phyloP scores from a whole-genome alignment of 2,113 vertebrate genomes.

The Asarcornis scutulata region DNA sequence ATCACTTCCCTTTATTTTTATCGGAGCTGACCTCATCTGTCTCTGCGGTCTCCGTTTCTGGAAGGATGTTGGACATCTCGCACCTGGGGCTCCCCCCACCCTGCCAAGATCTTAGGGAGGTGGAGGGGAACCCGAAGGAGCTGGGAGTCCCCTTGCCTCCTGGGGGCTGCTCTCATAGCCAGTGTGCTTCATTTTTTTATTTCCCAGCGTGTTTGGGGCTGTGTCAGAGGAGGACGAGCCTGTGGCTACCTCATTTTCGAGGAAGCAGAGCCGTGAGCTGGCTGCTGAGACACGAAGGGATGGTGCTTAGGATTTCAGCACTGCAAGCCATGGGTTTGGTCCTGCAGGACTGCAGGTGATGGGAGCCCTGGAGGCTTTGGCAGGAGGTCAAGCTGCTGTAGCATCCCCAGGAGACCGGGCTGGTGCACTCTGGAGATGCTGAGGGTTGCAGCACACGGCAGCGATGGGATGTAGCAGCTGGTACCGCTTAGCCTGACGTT shows the following conservation, averaged over 20 bases:
- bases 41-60: neutral
- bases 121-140: neutral
- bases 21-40: neutral
- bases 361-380: neutral
- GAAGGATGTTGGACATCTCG: neutral
- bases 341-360: neutral
- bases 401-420: neutral
- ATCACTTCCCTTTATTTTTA: accelerated
- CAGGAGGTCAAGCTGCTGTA: neutral
- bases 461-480: neutral
- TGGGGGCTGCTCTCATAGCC: accelerated
- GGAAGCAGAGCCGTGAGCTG: neutral
- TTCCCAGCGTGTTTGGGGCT: neutral
- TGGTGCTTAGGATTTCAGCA: neutral
- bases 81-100: neutral
- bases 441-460: neutral
- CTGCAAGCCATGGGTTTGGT: neutral
- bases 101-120: neutral
- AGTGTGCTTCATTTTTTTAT: neutral
- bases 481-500: neutral
- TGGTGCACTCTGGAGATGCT: neutral
- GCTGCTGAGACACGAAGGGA: neutral
- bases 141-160: neutral
- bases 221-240: accelerated
- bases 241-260: neutral